Conservation (phyloP, 2,113 vertebrate genomes). For the Sprattus sprattus region DNA sequence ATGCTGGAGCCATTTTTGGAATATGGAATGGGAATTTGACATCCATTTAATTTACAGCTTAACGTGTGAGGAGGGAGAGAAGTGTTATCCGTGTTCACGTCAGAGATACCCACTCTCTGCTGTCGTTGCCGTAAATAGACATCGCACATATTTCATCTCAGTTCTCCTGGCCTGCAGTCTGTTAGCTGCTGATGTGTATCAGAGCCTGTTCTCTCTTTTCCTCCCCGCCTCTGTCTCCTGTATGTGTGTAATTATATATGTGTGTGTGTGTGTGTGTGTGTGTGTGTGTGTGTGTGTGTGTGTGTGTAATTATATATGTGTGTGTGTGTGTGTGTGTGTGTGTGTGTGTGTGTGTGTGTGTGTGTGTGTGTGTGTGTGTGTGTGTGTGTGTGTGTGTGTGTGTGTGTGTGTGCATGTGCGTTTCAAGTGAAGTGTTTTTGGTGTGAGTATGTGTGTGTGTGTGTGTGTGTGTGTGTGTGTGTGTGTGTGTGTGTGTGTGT, state of each 20-base stretch:
- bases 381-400: neutral
- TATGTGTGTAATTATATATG: too few species aligned
- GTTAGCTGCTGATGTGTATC: neutral
- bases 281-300: constrained; percentile 34
- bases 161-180: neutral
- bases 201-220: too few species aligned
- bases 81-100: neutral
- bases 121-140: neutral
- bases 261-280: constrained; percentile 34
- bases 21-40: neutral
- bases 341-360: constrained; percentile 45
- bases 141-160: neutral
- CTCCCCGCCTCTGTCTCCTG: neutral
- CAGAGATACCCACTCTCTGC: neutral
- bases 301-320: constrained; percentile 18
- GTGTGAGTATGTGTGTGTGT: neutral
- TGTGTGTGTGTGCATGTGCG: too few species aligned
- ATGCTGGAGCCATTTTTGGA: neutral
- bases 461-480: constrained; percentile 36
- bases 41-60: neutral
- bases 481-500: too few species aligned
- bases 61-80: neutral
- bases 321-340: constrained; percentile 34
- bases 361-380: constrained; percentile 2
- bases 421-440: too few species aligned